Percentiles rank a stretch among this genome's conserved stretches.
phyloP scores from a whole-genome alignment of 1,140 invertebrate species.

The Eriocheir sinensis region DNA sequence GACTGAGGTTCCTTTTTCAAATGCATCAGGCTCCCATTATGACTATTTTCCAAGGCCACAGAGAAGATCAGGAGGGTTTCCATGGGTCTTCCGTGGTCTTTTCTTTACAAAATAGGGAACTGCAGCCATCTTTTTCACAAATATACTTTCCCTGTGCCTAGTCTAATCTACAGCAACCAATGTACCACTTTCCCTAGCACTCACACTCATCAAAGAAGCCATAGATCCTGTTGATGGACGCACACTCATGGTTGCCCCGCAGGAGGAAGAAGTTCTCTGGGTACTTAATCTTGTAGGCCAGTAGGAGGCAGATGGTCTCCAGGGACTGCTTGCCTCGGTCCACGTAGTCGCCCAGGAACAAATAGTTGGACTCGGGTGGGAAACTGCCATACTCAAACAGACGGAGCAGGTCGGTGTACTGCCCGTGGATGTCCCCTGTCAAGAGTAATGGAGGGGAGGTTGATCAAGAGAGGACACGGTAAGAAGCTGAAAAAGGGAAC shows the following conservation, averaged over 20 bases:
- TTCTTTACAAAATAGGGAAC: no score
- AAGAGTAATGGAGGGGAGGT: no score
- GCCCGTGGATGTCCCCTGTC: constrained; percentile 96
- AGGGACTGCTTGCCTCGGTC: constrained; percentile 94
- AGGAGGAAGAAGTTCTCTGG: constrained; percentile 87
- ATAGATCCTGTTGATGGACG: constrained; percentile 85
- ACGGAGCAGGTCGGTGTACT: constrained; percentile 98
- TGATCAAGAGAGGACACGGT: no score
- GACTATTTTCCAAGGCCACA: no score
- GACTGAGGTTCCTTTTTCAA: no score
- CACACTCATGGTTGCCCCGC: constrained; percentile 87
- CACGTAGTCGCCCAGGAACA: constrained; percentile 98
- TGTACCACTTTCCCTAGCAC: constrained; percentile 79
- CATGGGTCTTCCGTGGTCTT: no score
- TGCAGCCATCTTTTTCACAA: no score
- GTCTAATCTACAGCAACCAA: no score
- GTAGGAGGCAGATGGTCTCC: constrained; percentile 94
- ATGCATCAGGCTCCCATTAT: no score
- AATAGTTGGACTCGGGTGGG: constrained; percentile 99
- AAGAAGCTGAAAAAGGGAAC: no score
- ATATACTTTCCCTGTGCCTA: no score
- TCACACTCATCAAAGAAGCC: constrained; percentile 83
- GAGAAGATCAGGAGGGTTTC: no score
- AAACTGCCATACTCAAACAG: constrained; percentile 99
- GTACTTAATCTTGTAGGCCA: constrained; percentile 87